Base-by-base conservation (phyloP, 2,113 vertebrate species). In the Leptodactylus fuscus region DNA sequence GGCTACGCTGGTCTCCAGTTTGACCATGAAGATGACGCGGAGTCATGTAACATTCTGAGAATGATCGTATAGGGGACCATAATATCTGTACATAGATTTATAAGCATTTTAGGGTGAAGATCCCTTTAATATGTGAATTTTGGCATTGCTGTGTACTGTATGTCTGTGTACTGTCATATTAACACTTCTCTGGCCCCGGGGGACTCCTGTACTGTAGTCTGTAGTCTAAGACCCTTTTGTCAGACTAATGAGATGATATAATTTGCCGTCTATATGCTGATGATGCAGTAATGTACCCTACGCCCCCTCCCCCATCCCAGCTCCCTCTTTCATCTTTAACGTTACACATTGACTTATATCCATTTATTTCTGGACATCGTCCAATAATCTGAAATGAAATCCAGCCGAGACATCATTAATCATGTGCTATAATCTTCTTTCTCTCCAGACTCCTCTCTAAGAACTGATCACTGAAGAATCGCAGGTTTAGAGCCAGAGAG, bases 321-420 rank as follows among this genome's bases (percentile, higher is more conserved):
- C 67, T 38, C 32, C 67, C 32, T 3, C 67, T 70, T 70, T 70
- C 24, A 70, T 38, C 34, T 20, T 6, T 70, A 38, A 70, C 8
- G 36, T 20, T 69, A 69, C 65, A 38, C 67, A 70, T 36, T 11
- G 32, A 36, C 67, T 36, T 70, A 38, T 22, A 70, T 38, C 34
- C 67, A 38, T 70, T 70, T 38, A 70, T 38, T 36, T 70, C 67
- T 70, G 67, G 67, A 70, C 20, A 38, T 38, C 32, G 6, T 70
- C 67, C 67, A 70, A 70, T 70, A 38, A 36, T 38, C 16, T 70
- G 32, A 70, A 70, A 70, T 70, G 32, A 70, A 70, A 70, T 70
- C 67, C 34, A 22, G 67, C 20, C 34, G 34, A 38, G 32, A 70
- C 34, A 16, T 1, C 34, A 70, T 70, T 70, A 70, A 70, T 70